Conservation (phyloP, 2,888 invertebrate genomes). For the Napeogenes inachia region DNA sequence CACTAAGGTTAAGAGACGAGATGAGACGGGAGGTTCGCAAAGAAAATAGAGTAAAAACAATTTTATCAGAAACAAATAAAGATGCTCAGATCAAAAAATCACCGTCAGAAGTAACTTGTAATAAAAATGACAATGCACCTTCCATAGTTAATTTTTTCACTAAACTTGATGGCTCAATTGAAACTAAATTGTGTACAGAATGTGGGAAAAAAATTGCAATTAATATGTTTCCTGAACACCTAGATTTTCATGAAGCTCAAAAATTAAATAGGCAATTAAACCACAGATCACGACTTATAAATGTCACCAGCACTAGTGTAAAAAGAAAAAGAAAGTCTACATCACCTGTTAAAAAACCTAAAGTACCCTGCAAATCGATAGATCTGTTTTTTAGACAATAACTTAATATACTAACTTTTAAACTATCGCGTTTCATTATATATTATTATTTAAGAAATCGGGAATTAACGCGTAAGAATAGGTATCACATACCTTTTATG, state of each 20-base stretch:
- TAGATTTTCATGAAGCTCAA: slow-evolving; percentile 91
- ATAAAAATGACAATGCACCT: slow-evolving; percentile 44
- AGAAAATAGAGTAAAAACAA: slow-evolving; percentile 33
- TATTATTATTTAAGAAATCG: too few relatives aligned
- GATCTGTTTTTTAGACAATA: slow-evolving; percentile 58
- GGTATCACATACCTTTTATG: too few relatives aligned
- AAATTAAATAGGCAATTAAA: slow-evolving; percentile 84
- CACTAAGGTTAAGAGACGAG: slow-evolving; percentile 80
- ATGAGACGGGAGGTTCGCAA: slow-evolving; percentile 55
- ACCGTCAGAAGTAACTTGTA: slow-evolving; percentile 22
- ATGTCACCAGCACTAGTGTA: slow-evolving; percentile 33
- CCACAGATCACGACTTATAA: slow-evolving; percentile 41
- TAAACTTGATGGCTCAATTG: slow-evolving; percentile 56
- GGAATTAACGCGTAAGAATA: too few relatives aligned
- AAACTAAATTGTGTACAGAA: slow-evolving; percentile 79
- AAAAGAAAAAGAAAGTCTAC: slow-evolving; percentile 61
- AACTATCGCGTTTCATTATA: too few relatives aligned
- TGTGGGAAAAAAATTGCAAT: slow-evolving; percentile 81
- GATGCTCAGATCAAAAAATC: slow-evolving; percentile 32
- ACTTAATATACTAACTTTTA: neutral
- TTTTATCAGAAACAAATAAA: slow-evolving; percentile 35
- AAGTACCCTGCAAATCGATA: slow-evolving; percentile 62
- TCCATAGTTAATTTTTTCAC: slow-evolving; percentile 66
- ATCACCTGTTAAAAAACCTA: slow-evolving; percentile 57
- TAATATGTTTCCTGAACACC: slow-evolving; percentile 83